Base-by-base conservation (phyloP, 2,888 invertebrate species). In the Caprella mutica region DNA sequence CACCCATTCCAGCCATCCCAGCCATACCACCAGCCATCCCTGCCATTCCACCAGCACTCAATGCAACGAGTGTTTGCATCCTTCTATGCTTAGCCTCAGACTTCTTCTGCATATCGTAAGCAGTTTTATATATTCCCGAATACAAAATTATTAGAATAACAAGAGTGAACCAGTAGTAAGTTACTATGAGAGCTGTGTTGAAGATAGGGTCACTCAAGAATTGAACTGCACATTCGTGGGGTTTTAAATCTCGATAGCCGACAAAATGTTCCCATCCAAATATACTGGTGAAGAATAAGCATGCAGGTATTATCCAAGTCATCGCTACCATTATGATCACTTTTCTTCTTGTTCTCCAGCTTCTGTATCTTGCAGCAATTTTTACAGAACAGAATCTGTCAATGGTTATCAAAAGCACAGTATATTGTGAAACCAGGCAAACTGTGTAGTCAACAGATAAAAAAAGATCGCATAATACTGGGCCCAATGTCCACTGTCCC, bases 211-310 rank as follows among this genome's bases (percentile, higher is more conserved):
- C 92, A 73, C 93, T 92, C 61, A 97, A 79, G 75, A 98, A 98
- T 74, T 97, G 96, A 19, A 97, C 96, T 57, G 90, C 86, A 71
- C 96, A 97, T 73, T 90, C 85, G 2, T 86, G 87, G 17, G 87
- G 86, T 68, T 81, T 76, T 54, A 94, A 77, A 68, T 92, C 90
- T 63, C 94, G 78, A 70, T 84, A 86, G 24, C 96, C 96, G 42
- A 92, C 86, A 71, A 97, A 97, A 72, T 93, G 91, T 71, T 96
- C 96, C 94, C 97, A 98, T 40, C 97, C 97, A 71, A 98, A 94
- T 67, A 98, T 97, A 65, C 93, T 92, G 66, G 92, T 91, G 74
- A 97, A 97, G 75, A 98, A 98, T 9, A 98, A 77, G 58, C 94
- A 76, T 1, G 92, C 88, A 52, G 98, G 98, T 67, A 98, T 86